Evolutionary conservation across 2,797 vertebrate genomes (phyloP), one percentile per base, ranked within the genome.

Genomic region (Microchirus variegatus): DNA sequence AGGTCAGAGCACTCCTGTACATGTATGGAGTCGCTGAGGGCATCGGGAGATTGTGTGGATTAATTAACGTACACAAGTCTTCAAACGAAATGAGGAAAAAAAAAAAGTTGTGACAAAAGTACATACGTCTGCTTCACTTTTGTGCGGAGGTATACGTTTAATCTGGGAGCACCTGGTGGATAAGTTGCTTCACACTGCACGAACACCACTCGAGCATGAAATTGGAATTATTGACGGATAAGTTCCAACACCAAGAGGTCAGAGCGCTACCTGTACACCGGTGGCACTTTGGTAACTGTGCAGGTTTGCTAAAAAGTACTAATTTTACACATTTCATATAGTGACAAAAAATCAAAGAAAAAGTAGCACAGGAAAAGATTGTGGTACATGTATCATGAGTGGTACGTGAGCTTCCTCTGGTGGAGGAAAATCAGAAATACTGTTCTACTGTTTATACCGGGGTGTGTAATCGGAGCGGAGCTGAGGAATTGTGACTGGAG

Each of bases 161-260:
- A 71, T 61, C 70, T 70, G 69, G n/a, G 81, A 49, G 54, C 35
- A 70, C 50, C 67, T 63, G 56, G 4, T 38, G 72, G 52, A 66
- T 46, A 63, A 19, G 46, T 67, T 62, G 53, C n/a, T 14, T 80
- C 67, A 50, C 40, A 13, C 19, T 53, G 37, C 37, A 44, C 11
- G 37, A 31, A 67, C 2, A 12, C 35, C 64, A 66, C 52, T 75
- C 63, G 68, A 67, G 77, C 85, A 81, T 81, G 83, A 89, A 82
- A 89, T 88, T 84, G 67, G 74, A 89, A 72, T 81, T 83, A 82
- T 81, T 81, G 81, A 86, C 70, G 75, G 81, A 82, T 78, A 67
- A 72, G 70, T 68, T 72, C 43, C 78, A 81, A 79, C 73, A 72
- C 51, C 35, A 45, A 63, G 66, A 72, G 73, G 73, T 79, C 81